Conservation (phyloP, 2,797 vertebrate genomes). For the Staurois parvus region DNA sequence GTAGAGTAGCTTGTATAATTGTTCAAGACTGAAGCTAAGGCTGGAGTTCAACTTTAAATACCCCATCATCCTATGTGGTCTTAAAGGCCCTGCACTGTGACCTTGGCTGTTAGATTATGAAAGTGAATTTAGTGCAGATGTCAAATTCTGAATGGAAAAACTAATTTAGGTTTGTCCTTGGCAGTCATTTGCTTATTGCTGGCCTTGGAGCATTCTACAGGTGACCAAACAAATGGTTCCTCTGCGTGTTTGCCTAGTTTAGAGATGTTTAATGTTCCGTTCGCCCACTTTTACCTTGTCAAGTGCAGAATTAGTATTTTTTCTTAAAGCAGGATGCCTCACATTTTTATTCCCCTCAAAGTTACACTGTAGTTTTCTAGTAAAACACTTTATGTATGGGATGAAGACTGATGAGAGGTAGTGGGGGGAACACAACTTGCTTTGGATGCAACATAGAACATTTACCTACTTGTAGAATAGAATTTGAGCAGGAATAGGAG, state of each 20-base stretch:
- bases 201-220: conserved; percentile 7
- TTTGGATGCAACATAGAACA: too few species aligned
- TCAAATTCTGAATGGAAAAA: neutral
- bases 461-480: too few species aligned
- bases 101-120: neutral
- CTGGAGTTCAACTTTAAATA: too few species aligned
- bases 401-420: too few species aligned
- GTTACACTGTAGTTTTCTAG: too few species aligned
- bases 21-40: too few species aligned
- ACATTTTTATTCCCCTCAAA: neutral
- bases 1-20: too few species aligned
- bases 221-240: conserved; percentile 33
- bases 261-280: conserved; percentile 48
- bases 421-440: too few species aligned
- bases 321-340: neutral
- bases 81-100: too few species aligned
- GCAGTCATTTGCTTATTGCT: neutral
- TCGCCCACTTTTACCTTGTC: conserved; percentile 27
- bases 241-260: conserved; percentile 36
- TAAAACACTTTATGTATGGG: neutral
- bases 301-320: neutral
- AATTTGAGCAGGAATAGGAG: too few species aligned
- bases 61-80: too few species aligned
- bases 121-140: neutral
- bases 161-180: conserved; percentile 18